Evolutionary conservation across 2,888 invertebrate species (phyloP).

Genomic region (Habroteleia sp.): DNA sequence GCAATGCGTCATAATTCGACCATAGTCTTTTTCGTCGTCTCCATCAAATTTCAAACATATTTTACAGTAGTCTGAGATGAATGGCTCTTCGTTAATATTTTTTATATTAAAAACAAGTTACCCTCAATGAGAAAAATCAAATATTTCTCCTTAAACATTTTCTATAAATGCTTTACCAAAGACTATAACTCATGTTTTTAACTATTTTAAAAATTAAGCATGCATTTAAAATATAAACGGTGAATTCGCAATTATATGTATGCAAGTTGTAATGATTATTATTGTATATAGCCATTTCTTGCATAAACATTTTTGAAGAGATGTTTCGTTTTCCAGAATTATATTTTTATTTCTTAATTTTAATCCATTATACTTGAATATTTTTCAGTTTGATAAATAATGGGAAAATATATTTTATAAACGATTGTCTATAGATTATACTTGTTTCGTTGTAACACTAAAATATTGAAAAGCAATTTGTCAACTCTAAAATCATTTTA

Average conservation of each 20-base stretch:
- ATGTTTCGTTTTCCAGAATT: too few relatives aligned
- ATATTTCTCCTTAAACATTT: conserved; percentile 23
- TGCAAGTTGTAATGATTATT: conserved; percentile 20
- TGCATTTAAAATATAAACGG: conserved; percentile 18
- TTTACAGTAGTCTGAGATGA: conserved; percentile 36
- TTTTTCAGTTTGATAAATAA: too few relatives aligned
- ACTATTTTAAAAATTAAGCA: conserved; percentile 18
- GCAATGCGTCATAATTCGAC: conserved; percentile 40
- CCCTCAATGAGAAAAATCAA: conserved; percentile 7
- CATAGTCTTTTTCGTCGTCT: conserved; percentile 14
- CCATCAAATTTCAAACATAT: conserved; percentile 43
- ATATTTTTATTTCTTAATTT: too few relatives aligned
- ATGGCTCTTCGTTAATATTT: conserved; percentile 38
- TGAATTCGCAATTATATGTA: conserved; percentile 26
- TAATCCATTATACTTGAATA: too few relatives aligned
- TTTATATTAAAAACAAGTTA: conserved; percentile 31
- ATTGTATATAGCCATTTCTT: conserved; percentile 2
- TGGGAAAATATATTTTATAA: too few relatives aligned
- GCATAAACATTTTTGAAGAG: too few relatives aligned
- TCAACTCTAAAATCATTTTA: conserved; percentile 26
- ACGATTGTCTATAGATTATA: too few relatives aligned
- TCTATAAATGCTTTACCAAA: conserved; percentile 35
- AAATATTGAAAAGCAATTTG: conserved; percentile 24
- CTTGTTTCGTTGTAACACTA: not conserved
- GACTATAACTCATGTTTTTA: conserved; percentile 37